Base-by-base conservation (phyloP, 2,113 vertebrate genomes). In the Columba janthina region DNA sequence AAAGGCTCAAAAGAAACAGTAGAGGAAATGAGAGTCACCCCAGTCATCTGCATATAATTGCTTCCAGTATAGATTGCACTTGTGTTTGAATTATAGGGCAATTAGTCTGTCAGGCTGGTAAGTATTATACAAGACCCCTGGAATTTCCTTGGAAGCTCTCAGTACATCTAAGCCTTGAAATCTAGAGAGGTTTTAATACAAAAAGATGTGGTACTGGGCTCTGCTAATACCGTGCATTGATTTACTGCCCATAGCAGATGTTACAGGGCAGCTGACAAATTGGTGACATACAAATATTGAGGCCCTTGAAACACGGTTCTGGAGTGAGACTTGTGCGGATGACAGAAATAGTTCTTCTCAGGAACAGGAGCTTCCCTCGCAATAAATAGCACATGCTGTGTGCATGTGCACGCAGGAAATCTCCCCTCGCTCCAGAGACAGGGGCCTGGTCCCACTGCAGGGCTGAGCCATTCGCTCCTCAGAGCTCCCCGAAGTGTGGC, bases 11-110 rank as follows among this genome's bases (percentile, higher is more conserved):
- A 69, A 84, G 58, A 83, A 74, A 65, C 69, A 1, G 4, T 34
- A 83, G 84, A 89, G 85, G 89, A 96, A 89, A 96, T 71, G 66
- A 88, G 96, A 96, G 64, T 91, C 65, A 75, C 61, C 51, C 36
- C 79, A 90, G 88, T 69, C 48, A 64, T 84, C 72, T 85, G 65
- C 75, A 54, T 75, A 20, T 50, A 91, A 92, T 93, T 7, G 4
- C 88, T 92, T 76, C 58, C 82, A 84, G 72, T 75, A 78, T 22
- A 79, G 94, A 71, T 58, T 86, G 40, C 88, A 94, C 26, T 90
- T 93, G 79, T 89, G 85, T 74, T 84, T 87, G 88, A 96, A 89
- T 95, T 94, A 88, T 51, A 87, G 89, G 89, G 88, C 78, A 96
- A 95, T 95, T 92, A 88, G 36, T 74, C 85, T 90, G 88, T 89